Evolutionary conservation across 2,797 vertebrate species (phyloP), one percentile per base, ranked within the genome.

Genomic region (Chaetodon trifasciatus): DNA sequence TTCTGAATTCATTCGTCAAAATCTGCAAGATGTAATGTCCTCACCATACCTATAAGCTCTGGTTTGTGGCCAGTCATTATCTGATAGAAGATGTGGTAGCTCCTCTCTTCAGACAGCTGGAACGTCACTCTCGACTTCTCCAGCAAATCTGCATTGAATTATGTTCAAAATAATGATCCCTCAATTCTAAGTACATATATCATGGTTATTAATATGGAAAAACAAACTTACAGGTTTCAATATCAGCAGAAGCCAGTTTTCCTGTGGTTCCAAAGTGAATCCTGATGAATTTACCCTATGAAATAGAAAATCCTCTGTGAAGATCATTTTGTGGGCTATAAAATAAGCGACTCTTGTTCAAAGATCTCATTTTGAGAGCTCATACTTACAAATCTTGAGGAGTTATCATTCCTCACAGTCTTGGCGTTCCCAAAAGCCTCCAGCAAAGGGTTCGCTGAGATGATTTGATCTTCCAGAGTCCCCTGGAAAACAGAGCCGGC

Each of bases 51-150:
- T 40, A 97, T 96, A 9, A 96, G 95, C 86, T 97, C 96, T 0
- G 96, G 85, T 89, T 96, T 97, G 71, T 96, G 96, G 28, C 95
- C 96, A 0, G 95, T 89, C 74, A 69, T 83, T 23, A 97, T 96
- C 92, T 97, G 96, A 46, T 97, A 97, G 91, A 97, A 97, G 85
- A 97, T 96, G 84, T 97, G 96, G 77, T 97, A 97, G 88, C 96
- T 96, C 56, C 97, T 95, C 84, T 97, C 96, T 42, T 95, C 95
- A 70, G 92, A 85, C 81, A 97, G 74, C 93, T 97, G 96, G 84
- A 96, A 97, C 0, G 96, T 96, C 40, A 97, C 96, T 81, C 96
- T 94, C 0, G 96, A 97, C 79, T 97, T 97, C 78, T 97, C 96
- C 89, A 97, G 90, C 89, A 97, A 90, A 90, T 97, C 96, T 97